Evolutionary conservation across 2,888 invertebrate species (phyloP), one percentile per base, ranked within the genome.

Genomic region (Syrista parreyssii): DNA sequence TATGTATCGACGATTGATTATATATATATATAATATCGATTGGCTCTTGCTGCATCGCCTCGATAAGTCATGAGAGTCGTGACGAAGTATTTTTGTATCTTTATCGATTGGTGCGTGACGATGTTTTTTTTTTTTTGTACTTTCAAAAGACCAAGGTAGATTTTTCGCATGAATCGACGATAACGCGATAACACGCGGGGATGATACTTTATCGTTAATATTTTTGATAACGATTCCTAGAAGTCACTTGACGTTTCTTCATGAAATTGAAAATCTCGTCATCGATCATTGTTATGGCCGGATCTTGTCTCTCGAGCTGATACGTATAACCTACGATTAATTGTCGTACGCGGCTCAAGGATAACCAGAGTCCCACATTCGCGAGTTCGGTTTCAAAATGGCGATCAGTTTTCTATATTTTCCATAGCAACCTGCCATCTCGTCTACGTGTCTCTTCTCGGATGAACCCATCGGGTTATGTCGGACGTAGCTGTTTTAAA

Each of bases 291-390:
- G 23, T 55, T 55, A 55, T 55, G 23, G 40, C 15, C 23, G 23
- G 75, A 71, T 69, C 30, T 72, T 32, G 34, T 80, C 68, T 34
- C 36, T 35, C 76, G 68, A 77, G 73, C 71, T 75, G 36, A 55
- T n/a, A n/a, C n/a, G n/a, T 75, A 2, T 55, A 69, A 75, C 40
- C 74, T 76, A 32, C 74, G 73, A 75, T 79, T 68, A 73, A 79
- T 76, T 74, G 74, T 75, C 68, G 69, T 35, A 68, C 76, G 73
- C 33, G 68, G 31, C 78, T 30, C 82, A 83, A 82, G 83, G 83
- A 82, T 82, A 80, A 82, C 81, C 71, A 35, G 79, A 81, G 80
- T 82, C 79, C 80, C 79, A 81, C 78, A 80, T 82, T 82, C 76
- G 78, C 23, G 76, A 6, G 23, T 71, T 32, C 71, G 71, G 31